A percentile compares a stretch with the other conserved stretches of the same genome.
These are phyloP conservation scores for Pempheris klunzingeri DNA, from an alignment of 2,797 vertebrate species.

Conservation along the genomic window DNA sequence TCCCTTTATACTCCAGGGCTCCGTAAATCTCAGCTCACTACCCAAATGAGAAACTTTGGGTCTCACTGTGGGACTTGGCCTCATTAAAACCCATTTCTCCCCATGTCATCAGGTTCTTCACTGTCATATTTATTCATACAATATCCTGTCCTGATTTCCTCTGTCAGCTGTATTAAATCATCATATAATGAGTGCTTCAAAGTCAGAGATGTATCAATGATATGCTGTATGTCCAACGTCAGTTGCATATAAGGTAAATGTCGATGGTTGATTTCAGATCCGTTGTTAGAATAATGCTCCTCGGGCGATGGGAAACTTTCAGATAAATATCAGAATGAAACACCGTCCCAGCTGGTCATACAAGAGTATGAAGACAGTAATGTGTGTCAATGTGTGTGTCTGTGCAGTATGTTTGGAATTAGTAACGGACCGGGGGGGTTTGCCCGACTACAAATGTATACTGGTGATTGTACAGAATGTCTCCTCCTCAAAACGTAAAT, in stretches of 20 bases:
- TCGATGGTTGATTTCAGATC: conserved; percentile 35
- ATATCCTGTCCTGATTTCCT: conserved; percentile 56
- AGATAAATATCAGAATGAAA: conserved; percentile 57
- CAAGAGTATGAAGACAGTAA: conserved; percentile 31
- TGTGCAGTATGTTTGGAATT: conserved; percentile 43
- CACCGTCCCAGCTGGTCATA: conserved; percentile 30
- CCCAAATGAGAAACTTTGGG: conserved; percentile 45
- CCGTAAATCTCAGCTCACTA: conserved; percentile 46
- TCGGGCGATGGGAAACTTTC: conserved; percentile 39
- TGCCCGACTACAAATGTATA: conserved; percentile 14
- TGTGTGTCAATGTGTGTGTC: neutral
- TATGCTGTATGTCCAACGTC: conserved; percentile 22
- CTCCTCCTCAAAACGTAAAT: neutral
- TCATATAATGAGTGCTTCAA: conserved; percentile 24
- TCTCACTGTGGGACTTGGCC: conserved; percentile 34
- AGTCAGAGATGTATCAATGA: conserved; percentile 19
- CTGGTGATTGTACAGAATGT: neutral
- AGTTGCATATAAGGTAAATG: conserved; percentile 35
- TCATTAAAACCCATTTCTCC: conserved; percentile 50
- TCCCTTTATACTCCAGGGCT: conserved; percentile 24
- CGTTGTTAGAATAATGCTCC: conserved; percentile 35
- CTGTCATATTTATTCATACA: conserved; percentile 51
- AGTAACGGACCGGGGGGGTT: conserved; percentile 13
- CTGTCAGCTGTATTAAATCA: conserved; percentile 46
- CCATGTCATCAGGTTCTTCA: conserved; percentile 60